Evolutionary conservation across 1,140 invertebrate species (phyloP).

Genomic region (Wiebesia pumilae): DNA sequence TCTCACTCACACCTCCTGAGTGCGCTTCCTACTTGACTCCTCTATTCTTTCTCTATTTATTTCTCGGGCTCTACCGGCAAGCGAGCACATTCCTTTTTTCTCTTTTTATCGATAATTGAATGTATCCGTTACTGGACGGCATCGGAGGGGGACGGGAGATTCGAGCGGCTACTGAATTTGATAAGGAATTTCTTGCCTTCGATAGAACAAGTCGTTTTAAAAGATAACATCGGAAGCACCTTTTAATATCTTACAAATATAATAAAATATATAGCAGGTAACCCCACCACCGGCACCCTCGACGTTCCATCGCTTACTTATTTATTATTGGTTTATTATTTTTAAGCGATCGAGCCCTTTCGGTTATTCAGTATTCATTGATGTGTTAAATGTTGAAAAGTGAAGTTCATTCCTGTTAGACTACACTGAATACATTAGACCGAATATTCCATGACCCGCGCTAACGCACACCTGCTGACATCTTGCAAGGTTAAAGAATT

Average conservation of each 20-base stretch:
- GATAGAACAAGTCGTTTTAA: not conserved
- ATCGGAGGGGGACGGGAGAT: not conserved
- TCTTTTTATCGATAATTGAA: conserved; percentile 43
- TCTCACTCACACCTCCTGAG: conserved; percentile 38
- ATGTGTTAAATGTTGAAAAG: too few species aligned
- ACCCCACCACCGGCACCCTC: too few species aligned
- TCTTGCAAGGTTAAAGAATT: too few species aligned
- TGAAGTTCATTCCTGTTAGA: too few species aligned
- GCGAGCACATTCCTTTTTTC: not conserved
- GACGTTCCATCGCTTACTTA: not conserved
- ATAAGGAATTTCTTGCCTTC: conserved; percentile 18
- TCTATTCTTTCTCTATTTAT: conserved; percentile 39
- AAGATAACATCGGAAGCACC: not conserved
- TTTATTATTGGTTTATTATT: not conserved
- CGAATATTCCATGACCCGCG: too few species aligned
- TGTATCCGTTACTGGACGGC: conserved; percentile 23
- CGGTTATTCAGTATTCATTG: not conserved
- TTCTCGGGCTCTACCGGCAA: not conserved
- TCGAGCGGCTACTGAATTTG: conserved; percentile 39
- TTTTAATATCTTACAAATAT: not conserved
- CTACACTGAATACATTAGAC: too few species aligned
- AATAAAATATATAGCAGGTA: not conserved
- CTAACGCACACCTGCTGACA: too few species aligned
- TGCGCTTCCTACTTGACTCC: conserved; percentile 44
- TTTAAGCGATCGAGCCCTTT: not conserved